Percentiles rank a stretch among this genome's conserved stretches.
phyloP scores from a whole-genome alignment of 2,797 vertebrate species.

The Muscicapa comitata region DNA sequence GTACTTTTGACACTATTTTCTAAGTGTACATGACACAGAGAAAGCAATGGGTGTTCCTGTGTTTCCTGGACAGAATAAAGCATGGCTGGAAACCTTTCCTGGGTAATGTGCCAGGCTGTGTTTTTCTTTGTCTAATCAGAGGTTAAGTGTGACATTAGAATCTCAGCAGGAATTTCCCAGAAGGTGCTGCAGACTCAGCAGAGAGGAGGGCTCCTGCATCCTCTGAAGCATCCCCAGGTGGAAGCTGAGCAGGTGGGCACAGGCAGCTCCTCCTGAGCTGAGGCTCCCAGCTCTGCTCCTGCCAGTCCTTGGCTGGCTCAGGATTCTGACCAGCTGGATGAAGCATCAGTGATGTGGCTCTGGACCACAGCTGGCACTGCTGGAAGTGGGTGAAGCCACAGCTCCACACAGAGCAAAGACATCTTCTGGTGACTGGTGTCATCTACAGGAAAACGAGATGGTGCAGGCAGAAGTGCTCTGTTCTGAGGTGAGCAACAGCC shows the following conservation, averaged over 20 bases:
- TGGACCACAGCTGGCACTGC: not conserved
- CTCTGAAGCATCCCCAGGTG: not conserved
- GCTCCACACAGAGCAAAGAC: not conserved
- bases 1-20: not conserved
- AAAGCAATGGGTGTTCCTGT: not conserved
- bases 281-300: not conserved
- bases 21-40: not conserved
- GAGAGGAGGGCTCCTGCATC: not conserved
- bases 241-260: accelerated
- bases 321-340: not conserved
- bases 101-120: not conserved
- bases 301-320: not conserved
- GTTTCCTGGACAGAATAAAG: not conserved
- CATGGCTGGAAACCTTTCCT: not conserved
- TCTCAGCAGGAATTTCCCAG: not conserved
- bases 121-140: not conserved
- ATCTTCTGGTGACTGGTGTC: not conserved
- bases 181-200: not conserved
- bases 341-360: not conserved
- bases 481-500: not conserved
- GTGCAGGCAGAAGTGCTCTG: not conserved
- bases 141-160: constrained; percentile 16
- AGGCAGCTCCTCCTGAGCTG: not conserved
- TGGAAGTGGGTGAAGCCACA: not conserved
- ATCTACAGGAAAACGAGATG: not conserved